phyloP scores from a whole-genome alignment of 2,888 invertebrate genomes.

The Drosophila putrida region DNA sequence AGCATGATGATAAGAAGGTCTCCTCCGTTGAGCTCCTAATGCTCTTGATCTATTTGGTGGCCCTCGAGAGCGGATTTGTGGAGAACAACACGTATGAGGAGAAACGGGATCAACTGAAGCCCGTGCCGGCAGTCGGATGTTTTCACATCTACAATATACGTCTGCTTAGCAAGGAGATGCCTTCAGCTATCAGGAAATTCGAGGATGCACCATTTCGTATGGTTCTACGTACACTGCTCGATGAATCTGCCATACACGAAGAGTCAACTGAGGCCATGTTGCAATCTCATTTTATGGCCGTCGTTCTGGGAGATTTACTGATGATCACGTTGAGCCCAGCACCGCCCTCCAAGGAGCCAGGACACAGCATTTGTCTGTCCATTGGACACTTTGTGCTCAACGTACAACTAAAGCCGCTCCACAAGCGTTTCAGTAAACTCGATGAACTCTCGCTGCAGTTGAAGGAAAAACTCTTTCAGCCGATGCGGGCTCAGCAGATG shows the following conservation, averaged over 20 bases:
- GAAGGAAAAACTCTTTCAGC: conserved; percentile 87
- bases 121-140: conserved; percentile 60
- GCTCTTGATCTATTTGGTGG: conserved; percentile 79
- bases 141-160: conserved; percentile 76
- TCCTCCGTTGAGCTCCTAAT: conserved; percentile 73
- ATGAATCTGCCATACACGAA: conserved; percentile 14
- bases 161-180: conserved; percentile 43
- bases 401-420: conserved; percentile 61
- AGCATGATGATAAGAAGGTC: conserved; percentile 8
- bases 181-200: conserved; percentile 23
- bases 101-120: conserved; percentile 33
- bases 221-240: conserved; percentile 51
- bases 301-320: conserved; percentile 81
- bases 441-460: conserved; percentile 86
- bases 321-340: conserved; percentile 79
- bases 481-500: conserved; percentile 87
- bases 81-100: conserved; percentile 53
- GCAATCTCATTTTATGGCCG: conserved; percentile 67
- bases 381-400: conserved; percentile 82
- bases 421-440: conserved; percentile 82
- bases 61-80: conserved; percentile 82
- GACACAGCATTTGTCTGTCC: conserved; percentile 81
- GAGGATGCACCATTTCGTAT: conserved; percentile 40
- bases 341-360: conserved; percentile 55
- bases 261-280: background rate